These are phyloP conservation scores for Cacatua alba DNA, from an alignment of 2,113 vertebrate genomes.

Conservation along the genomic window DNA sequence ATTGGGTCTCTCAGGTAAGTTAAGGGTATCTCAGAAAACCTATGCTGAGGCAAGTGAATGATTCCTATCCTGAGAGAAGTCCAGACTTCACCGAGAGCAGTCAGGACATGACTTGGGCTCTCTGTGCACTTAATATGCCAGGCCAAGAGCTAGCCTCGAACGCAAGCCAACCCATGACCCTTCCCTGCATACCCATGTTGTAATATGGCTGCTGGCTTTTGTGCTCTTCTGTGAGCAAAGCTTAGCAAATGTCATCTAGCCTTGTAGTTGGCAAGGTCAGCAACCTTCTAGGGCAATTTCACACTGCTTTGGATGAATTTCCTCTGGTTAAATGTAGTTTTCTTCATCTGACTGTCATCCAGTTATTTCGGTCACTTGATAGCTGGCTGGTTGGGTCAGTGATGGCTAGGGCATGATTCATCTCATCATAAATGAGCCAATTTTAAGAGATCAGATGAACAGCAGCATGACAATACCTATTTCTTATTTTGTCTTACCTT, in stretches of 20 bases:
- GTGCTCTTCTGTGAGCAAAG: not conserved
- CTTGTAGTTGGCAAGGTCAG: not conserved
- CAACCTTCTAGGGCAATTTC: not conserved
- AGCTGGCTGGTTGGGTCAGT: not conserved
- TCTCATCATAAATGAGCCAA: not conserved
- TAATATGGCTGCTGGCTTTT: not conserved
- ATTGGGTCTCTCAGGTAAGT: not conserved
- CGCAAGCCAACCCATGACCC: not conserved
- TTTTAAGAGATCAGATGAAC: not conserved
- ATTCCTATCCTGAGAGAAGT: not conserved
- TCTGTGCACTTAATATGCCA: not conserved
- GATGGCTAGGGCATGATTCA: not conserved
- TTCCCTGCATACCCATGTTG: not conserved
- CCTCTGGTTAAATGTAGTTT: not conserved
- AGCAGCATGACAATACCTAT: not conserved
- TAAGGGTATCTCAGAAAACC: not conserved
- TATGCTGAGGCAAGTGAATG: not conserved
- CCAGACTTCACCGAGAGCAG: not conserved
- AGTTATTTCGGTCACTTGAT: not conserved
- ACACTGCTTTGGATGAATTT: not conserved
- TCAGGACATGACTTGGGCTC: not conserved
- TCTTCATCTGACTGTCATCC: not conserved
- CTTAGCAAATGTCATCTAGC: not conserved
- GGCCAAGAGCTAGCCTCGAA: not conserved
- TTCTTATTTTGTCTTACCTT: not conserved